Evolutionary conservation across 2,888 invertebrate species (phyloP).

Genomic region (Leucania comma): DNA sequence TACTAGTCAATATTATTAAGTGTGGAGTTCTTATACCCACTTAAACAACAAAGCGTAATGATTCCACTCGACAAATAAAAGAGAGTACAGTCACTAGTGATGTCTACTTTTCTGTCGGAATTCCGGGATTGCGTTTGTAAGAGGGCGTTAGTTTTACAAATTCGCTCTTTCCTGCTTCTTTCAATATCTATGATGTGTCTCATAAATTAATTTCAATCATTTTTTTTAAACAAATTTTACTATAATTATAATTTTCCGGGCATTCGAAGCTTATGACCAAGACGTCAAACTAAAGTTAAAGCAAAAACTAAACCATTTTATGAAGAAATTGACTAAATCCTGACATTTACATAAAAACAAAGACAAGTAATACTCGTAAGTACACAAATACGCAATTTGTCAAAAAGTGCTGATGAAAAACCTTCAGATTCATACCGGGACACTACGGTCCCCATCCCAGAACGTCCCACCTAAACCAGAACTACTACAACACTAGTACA

Average conservation of each 20-base stretch:
- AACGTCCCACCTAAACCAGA: background rate
- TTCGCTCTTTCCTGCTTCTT: too few species aligned
- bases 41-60: conserved; percentile 78
- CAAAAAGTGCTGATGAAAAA: background rate
- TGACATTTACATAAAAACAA: too few species aligned
- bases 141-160: background rate
- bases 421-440: background rate
- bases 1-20: conserved; percentile 63
- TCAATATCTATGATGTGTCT: background rate
- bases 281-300: background rate
- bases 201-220: background rate
- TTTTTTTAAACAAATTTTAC: background rate
- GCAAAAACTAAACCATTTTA: background rate
- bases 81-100: conserved; percentile 68
- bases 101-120: conserved; percentile 22
- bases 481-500: conserved; percentile 63
- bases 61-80: conserved; percentile 79
- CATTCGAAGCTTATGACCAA: background rate
- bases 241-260: background rate
- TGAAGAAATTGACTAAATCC: too few species aligned
- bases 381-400: background rate
- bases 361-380: too few species aligned
- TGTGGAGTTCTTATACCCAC: conserved; percentile 62
- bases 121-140: conserved; percentile 7
- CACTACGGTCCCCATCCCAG: background rate